A percentile compares a stretch with the other conserved stretches of the same genome.
Evolutionary conservation across 2,797 vertebrate genomes (phyloP).

Genomic region (Chlorospingus flavigularis): DNA sequence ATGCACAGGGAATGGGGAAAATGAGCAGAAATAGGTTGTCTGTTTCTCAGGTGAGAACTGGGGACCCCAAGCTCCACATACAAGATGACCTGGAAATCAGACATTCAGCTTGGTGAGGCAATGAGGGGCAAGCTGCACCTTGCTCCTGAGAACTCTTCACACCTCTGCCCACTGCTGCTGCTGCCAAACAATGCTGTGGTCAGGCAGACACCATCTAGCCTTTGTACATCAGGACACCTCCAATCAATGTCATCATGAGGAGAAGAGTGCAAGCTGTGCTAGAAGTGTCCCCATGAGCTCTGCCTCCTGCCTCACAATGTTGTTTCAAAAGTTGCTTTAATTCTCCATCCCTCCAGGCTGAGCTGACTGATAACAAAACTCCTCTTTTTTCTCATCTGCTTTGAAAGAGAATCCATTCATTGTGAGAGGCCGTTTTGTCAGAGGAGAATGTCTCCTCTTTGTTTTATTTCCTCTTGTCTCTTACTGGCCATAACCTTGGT

Average conservation of each 20-base stretch:
- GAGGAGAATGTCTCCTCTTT: not conserved
- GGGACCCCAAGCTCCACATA: fast-evolving
- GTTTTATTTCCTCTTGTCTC: not conserved
- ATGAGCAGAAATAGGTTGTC: not conserved
- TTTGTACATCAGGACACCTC: not conserved
- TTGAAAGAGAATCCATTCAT: constrained; percentile 7
- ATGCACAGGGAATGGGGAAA: not conserved
- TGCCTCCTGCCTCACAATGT: constrained; percentile 15
- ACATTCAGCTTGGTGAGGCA: fast-evolving
- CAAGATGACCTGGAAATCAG: not conserved
- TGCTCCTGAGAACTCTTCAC: not conserved
- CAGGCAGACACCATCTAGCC: not conserved
- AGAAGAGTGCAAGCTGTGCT: constrained; percentile 71
- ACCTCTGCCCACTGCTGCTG: not conserved
- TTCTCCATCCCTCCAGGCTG: constrained; percentile 48
- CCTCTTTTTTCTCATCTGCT: constrained; percentile 68
- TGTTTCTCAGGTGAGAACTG: not conserved
- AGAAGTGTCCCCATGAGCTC: constrained; percentile 64
- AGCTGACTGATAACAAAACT: constrained; percentile 56
- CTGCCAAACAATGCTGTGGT: fast-evolving
- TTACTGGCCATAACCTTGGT: constrained; percentile 17
- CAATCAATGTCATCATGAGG: constrained; percentile 24
- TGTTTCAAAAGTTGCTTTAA: constrained; percentile 68
- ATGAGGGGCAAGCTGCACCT: fast-evolving
- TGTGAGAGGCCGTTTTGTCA: constrained; percentile 62